These are phyloP conservation scores for Ladona fulva DNA, from an alignment of 1,140 invertebrate genomes.

Conservation along the genomic window DNA sequence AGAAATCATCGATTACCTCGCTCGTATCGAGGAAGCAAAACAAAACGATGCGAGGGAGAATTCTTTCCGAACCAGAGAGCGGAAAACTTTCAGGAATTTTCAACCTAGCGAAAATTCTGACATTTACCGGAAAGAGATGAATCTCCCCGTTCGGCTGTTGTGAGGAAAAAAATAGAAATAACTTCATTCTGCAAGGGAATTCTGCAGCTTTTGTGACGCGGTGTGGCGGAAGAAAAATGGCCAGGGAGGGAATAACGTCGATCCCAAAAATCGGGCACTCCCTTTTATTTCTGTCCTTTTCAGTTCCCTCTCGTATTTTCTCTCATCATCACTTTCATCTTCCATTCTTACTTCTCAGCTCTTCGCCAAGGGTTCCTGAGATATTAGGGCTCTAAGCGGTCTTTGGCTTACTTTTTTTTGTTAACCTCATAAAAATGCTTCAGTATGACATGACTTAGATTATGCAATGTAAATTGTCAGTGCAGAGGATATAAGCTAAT, in stretches of 20 bases:
- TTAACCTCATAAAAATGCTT: no score
- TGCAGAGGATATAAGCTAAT: no score
- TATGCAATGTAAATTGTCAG: no score
- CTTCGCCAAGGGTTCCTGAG: not conserved
- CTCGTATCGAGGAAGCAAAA: not conserved
- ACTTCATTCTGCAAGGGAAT: not conserved
- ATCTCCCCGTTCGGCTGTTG: not conserved
- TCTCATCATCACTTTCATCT: not conserved
- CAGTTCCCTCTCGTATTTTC: not conserved
- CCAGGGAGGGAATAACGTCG: not conserved
- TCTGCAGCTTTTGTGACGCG: not conserved
- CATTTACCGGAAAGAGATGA: not conserved
- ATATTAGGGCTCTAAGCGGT: no score
- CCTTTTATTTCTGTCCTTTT: not conserved
- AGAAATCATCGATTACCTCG: no score
- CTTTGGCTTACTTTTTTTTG: no score
- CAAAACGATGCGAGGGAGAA: not conserved
- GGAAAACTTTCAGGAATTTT: conserved; percentile 1
- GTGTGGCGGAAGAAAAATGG: not conserved
- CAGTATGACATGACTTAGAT: no score
- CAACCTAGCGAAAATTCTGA: conserved; percentile 4
- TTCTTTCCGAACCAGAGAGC: not conserved
- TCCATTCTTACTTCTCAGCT: not conserved
- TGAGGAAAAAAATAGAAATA: not conserved
- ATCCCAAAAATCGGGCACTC: not conserved